Percentiles rank a stretch among this genome's conserved stretches.
Evolutionary conservation across 2,797 vertebrate species (phyloP).

Genomic region (Novumbra hubbsi): DNA sequence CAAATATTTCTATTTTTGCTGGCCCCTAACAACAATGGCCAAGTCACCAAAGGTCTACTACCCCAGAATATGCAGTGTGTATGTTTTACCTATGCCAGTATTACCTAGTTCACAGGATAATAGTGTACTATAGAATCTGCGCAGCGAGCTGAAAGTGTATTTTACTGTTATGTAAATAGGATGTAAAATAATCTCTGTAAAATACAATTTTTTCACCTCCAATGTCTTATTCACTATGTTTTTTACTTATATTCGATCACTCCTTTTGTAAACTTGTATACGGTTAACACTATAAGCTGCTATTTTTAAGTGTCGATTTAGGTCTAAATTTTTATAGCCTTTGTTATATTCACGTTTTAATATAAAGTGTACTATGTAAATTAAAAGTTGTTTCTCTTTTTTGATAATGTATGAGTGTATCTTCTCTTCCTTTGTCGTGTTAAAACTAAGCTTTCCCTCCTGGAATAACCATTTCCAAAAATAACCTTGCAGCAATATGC

Average conservation of each 20-base stretch:
- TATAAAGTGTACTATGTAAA: conserved; percentile 54
- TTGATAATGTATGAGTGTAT: conserved; percentile 7
- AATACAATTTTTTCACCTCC: conserved; percentile 58
- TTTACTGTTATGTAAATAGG: conserved; percentile 62
- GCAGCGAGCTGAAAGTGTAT: conserved; percentile 61
- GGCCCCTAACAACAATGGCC: neutral
- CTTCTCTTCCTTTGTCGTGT: neutral
- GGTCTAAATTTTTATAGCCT: conserved; percentile 47
- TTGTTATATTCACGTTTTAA: conserved; percentile 68
- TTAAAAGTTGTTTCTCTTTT: conserved; percentile 22
- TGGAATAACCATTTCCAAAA: neutral
- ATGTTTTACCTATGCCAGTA: neutral
- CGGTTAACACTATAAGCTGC: conserved; percentile 65
- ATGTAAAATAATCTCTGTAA: conserved; percentile 48
- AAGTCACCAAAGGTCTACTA: neutral
- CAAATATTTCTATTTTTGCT: neutral
- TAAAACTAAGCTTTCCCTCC: neutral
- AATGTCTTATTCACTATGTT: conserved; percentile 44
- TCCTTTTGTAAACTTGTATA: conserved; percentile 55
- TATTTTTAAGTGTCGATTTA: conserved; percentile 60
- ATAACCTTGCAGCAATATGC: neutral
- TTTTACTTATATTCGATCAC: conserved; percentile 25
- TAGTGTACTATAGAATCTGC: neutral
- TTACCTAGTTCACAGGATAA: neutral
- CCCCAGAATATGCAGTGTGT: neutral